Percentiles rank a stretch among this genome's conserved stretches.
These are phyloP conservation scores for Protomyctophum bolini DNA, from an alignment of 2,113 vertebrate genomes.

Conservation along the genomic window DNA sequence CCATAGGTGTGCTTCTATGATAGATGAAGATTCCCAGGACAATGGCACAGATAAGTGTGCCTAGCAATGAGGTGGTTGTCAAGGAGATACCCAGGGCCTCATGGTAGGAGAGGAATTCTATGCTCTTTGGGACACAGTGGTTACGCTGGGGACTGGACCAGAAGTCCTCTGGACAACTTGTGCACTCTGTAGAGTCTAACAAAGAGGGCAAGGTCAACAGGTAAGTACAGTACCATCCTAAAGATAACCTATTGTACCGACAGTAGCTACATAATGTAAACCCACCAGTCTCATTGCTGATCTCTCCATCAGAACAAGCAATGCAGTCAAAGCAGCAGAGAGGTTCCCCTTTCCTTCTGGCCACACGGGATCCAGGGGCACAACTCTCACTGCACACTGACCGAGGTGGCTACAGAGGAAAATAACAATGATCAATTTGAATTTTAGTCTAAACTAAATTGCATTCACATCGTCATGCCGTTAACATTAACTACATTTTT, in stretches of 20 bases:
- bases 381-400: too few relatives aligned
- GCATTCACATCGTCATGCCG: neutral
- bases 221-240: too few relatives aligned
- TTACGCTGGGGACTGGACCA: too few relatives aligned
- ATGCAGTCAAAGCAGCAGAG: too few relatives aligned
- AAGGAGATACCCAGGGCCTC: constrained; percentile 49
- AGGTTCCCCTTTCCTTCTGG: too few relatives aligned
- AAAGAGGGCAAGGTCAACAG: too few relatives aligned
- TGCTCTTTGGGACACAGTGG: too few relatives aligned
- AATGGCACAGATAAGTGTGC: constrained; percentile 24
- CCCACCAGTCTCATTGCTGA: constrained; percentile 55
- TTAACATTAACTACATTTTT: neutral
- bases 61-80: constrained; percentile 36
- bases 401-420: constrained; percentile 32
- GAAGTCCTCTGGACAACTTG: too few relatives aligned
- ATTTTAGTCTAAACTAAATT: neutral
- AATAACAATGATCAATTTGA: neutral
- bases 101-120: neutral
- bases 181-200: too few relatives aligned
- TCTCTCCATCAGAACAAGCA: too few relatives aligned
- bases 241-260: neutral
- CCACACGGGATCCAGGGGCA: too few relatives aligned
- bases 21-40: constrained; percentile 30
- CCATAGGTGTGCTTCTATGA: constrained; percentile 50
- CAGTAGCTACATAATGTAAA: neutral